phyloP scores from a whole-genome alignment of 2,888 invertebrate species.

The Dendrolimus pini region DNA sequence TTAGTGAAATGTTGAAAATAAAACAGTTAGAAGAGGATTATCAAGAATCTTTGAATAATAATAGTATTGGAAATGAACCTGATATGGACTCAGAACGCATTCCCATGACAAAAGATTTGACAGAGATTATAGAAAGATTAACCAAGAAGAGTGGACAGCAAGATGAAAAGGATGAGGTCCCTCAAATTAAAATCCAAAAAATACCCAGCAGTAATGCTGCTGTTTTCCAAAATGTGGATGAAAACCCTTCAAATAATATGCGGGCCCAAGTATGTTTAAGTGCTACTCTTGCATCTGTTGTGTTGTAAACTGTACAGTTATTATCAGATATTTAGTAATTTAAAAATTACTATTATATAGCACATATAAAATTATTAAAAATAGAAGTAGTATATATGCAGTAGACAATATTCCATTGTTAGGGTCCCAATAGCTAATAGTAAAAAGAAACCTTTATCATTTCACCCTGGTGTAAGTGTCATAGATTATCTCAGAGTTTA shows the following conservation, averaged over 20 bases:
- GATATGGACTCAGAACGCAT: conserved; percentile 39
- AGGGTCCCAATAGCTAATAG: too few species aligned
- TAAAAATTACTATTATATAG: too few species aligned
- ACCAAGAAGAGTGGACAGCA: conserved; percentile 40
- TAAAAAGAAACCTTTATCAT: too few species aligned
- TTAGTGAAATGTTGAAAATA: conserved; percentile 62
- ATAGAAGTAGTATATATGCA: too few species aligned
- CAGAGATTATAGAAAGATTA: conserved; percentile 73
- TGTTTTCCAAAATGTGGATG: conserved; percentile 79
- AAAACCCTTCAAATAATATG: conserved; percentile 64
- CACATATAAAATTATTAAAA: too few species aligned
- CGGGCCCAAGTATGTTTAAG: conserved; percentile 72
- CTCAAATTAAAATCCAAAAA: conserved; percentile 59
- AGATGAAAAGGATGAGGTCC: conserved; percentile 25
- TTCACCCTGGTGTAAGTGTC: too few species aligned
- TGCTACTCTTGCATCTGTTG: neutral
- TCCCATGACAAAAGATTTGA: conserved; percentile 71
- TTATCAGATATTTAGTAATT: too few species aligned
- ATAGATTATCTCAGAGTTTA: too few species aligned
- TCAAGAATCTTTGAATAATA: conserved; percentile 47
- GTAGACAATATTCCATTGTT: too few species aligned
- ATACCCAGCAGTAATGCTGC: conserved; percentile 78
- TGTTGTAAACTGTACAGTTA: too few species aligned
- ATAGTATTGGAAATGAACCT: conserved; percentile 19
- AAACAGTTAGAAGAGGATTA: conserved; percentile 65